Base-by-base conservation (phyloP, 2,113 vertebrate genomes). In the Salvelinus namaycush region DNA sequence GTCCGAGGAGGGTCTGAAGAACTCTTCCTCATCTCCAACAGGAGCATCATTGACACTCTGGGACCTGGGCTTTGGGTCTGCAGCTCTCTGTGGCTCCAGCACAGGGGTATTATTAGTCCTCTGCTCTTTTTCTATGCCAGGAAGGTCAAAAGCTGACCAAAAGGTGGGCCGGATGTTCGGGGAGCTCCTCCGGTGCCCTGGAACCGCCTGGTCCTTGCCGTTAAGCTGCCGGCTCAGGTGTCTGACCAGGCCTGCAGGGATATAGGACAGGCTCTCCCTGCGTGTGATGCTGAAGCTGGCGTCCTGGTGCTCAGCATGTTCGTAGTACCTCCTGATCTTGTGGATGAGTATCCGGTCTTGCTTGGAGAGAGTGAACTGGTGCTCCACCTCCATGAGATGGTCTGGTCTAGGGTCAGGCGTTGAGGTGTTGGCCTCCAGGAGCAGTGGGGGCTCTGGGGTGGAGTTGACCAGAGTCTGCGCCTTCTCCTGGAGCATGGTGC, bases 221-320 rank as follows among this genome's bases (percentile, higher is more conserved):
- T 95, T 95, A 65, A 98, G 89, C 75, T 95, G 95, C 84, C 84
- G 94, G 59, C 97, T 94, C 0, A 96, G 94, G 81, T 94, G 95
- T 6, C 94, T 93, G 27, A 99, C 97, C 68, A 98, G 85, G n/a
- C 97, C 97, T 4, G 96, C 93, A 49, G 97, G 97, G 77, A 99
- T 99, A 62, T 96, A 97, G 44, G 96, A 96, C 31, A 99, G 94
- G 82, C 97, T 99, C 87, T 99, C 97, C 0, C 97, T 89, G 79
- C 97, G 96, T 74, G 93, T 94, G 81, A 98, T 88, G 9, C 96
- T 95, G 3, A 98, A 96, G 85, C 88, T 74, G 0, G 91, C 93
- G 0, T 99, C 97, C 0, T 93, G 94, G 75, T 97, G 31, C 81
- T 97, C 97, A 0, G 97, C 97, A 0, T 95, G 85, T 67, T 96